Base-by-base conservation (phyloP, 2,113 vertebrate genomes). In the Gasterosteus aculeatus region DNA sequence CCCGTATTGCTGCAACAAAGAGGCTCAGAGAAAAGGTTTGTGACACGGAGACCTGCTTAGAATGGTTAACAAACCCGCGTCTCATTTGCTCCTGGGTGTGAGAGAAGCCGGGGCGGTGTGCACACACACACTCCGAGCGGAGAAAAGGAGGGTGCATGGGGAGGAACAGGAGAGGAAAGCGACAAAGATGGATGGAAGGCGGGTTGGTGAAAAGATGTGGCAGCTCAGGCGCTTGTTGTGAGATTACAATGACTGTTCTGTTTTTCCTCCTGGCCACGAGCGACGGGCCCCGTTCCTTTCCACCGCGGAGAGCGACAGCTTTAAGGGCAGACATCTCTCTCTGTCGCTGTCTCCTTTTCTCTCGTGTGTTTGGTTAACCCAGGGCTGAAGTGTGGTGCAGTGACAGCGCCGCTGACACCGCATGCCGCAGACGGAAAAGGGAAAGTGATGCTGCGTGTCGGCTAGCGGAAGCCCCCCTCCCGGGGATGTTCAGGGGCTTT, bases 241-340 rank as follows among this genome's bases (percentile, higher is more conserved):
- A 89, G 81, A 92, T 88, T 81, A 90, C 84, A 87, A 85, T 75
- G 83, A 80, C 82, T 72, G 80, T 79, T 84, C 69, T 83, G 88
- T 90, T 90, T 73, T 72, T 63, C 72, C 59, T 76, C 77, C 38
- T 47, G 33, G 86, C 85, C 78, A 19, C 44, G 51, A 83, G 83
- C 76, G 68, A 78, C 81, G 61, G 69, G 31, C 29, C 53, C 64
- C 51, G 56, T 87, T 89, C 69, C 69, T 84, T 78, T 86, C 72
- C 65, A 4, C 46, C 65, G 70, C 54, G 41, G 41, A 82, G 75
- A 67, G 58, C 42, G 62, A 81, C 84, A 86, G 67, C 84, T 68
- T 72, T 85, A 89, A 87, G 79, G 81, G 79, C 83, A 78, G 84
- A 83, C 81, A 71, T 85, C 84, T 87, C 82, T 85, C 76, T 85